Percentiles rank a stretch among this genome's conserved stretches.
Conservation (phyloP, 2,888 invertebrate genomes). For the Onthophagus sagittarius region DNA sequence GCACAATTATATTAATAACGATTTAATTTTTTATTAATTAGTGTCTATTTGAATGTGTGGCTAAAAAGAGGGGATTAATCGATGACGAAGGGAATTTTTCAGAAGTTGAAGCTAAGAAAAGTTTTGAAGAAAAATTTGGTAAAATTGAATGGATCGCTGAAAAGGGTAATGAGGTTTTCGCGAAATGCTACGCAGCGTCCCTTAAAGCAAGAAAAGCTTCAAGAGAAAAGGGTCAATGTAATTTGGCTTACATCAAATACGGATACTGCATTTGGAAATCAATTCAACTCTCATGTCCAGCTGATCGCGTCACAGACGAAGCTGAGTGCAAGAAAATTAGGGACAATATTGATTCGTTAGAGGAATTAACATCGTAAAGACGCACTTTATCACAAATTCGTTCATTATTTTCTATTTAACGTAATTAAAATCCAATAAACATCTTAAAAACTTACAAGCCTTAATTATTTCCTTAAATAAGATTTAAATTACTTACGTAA, state of each 20-base stretch:
- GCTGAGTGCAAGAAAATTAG: conserved; percentile 40
- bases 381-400: not conserved
- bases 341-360: conserved; percentile 38
- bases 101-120: conserved; percentile 35
- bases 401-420: not conserved
- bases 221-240: conserved; percentile 35
- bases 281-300: conserved; percentile 44
- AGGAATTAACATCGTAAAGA: conserved; percentile 20
- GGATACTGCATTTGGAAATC: conserved; percentile 45
- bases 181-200: conserved; percentile 39
- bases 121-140: conserved; percentile 37
- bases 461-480: no score
- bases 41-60: conserved; percentile 9
- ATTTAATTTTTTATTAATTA: not conserved
- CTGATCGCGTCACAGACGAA: conserved; percentile 43
- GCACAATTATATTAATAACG: not conserved
- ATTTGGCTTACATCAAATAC: conserved; percentile 39
- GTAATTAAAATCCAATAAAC: not conserved
- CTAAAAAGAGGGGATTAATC: conserved; percentile 20
- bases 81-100: conserved; percentile 40
- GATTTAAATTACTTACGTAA: no score
- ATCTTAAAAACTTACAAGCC: no score
- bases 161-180: conserved; percentile 39
- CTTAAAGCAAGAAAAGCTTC: conserved; percentile 27
- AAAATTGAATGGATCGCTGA: conserved; percentile 39